phyloP scores from a whole-genome alignment of 2,113 vertebrate species.

The Panurus biarmicus region DNA sequence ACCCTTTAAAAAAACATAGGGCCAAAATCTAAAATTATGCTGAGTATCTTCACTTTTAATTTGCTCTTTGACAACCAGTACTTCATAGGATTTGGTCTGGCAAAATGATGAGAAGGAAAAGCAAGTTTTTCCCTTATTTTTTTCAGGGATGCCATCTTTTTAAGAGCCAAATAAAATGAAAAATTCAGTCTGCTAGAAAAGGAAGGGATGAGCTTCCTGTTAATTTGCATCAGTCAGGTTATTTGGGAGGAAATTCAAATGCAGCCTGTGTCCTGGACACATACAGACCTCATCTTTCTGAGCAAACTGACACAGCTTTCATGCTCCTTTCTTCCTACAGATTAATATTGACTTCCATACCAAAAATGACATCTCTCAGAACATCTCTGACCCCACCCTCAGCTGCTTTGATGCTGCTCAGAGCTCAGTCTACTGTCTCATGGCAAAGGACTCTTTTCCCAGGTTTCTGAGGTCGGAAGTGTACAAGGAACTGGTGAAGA shows the following conservation, averaged over 20 bases:
- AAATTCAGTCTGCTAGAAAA: background rate
- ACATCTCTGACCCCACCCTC: constrained; percentile 66
- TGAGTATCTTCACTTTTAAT: background rate
- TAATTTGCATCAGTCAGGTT: constrained; percentile 5
- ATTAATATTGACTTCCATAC: constrained; percentile 79
- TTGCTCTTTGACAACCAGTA: background rate
- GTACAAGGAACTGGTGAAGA: constrained; percentile 70
- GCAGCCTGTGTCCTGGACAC: background rate
- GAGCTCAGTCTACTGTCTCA: constrained; percentile 70
- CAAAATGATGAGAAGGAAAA: background rate
- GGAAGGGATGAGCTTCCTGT: background rate
- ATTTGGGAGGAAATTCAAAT: constrained; percentile 15
- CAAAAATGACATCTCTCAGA: constrained; percentile 69
- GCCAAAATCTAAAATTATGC: background rate
- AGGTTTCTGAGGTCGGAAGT: constrained; percentile 75
- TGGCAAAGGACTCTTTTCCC: constrained; percentile 80
- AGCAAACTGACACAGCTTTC: background rate
- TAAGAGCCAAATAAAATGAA: background rate
- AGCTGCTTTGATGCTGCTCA: constrained; percentile 78
- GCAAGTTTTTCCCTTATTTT: background rate
- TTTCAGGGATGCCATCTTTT: background rate
- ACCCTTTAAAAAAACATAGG: background rate
- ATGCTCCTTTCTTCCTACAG: constrained; percentile 56
- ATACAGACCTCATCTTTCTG: background rate
- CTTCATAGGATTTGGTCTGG: background rate